Evolutionary conservation across 2,797 vertebrate genomes (phyloP).

Genomic region (Ambastaia sidthimunki): DNA sequence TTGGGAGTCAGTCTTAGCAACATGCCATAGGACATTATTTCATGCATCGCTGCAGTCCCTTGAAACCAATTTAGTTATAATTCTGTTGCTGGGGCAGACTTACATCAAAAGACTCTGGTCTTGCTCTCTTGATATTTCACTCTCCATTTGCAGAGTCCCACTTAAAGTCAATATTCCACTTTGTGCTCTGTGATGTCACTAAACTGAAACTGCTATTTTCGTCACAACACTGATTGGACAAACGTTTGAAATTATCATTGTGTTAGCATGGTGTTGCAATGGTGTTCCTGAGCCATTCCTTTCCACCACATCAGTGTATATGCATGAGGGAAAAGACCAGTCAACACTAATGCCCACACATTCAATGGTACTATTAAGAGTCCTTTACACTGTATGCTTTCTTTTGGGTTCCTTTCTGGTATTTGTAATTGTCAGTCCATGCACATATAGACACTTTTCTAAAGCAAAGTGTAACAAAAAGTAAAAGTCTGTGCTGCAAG

Average conservation of each 20-base stretch:
- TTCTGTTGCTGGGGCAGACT: conserved; percentile 71
- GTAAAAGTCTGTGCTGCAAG: too few relatives aligned
- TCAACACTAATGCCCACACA: too few relatives aligned
- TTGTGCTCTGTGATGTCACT: conserved; percentile 23
- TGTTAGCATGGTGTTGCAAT: too few relatives aligned
- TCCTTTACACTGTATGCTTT: too few relatives aligned
- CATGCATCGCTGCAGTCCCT: conserved; percentile 83
- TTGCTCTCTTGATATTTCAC: conserved; percentile 46
- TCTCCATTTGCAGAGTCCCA: conserved; percentile 22
- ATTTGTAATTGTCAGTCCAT: too few relatives aligned
- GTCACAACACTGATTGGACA: background rate
- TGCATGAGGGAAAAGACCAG: too few relatives aligned
- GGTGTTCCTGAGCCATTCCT: too few relatives aligned
- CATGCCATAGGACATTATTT: conserved; percentile 84
- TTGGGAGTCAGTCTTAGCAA: conserved; percentile 76
- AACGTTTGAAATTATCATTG: background rate
- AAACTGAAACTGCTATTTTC: background rate
- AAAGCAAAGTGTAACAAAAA: too few relatives aligned
- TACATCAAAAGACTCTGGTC: conserved; percentile 65
- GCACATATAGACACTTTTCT: too few relatives aligned
- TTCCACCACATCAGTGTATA: too few relatives aligned
- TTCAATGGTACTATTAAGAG: too few relatives aligned
- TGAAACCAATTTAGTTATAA: conserved; percentile 80
- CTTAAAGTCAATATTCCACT: conserved; percentile 23
- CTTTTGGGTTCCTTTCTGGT: too few relatives aligned